Base-by-base conservation (phyloP, 1,140 invertebrate species). In the Pissodes strobi region DNA sequence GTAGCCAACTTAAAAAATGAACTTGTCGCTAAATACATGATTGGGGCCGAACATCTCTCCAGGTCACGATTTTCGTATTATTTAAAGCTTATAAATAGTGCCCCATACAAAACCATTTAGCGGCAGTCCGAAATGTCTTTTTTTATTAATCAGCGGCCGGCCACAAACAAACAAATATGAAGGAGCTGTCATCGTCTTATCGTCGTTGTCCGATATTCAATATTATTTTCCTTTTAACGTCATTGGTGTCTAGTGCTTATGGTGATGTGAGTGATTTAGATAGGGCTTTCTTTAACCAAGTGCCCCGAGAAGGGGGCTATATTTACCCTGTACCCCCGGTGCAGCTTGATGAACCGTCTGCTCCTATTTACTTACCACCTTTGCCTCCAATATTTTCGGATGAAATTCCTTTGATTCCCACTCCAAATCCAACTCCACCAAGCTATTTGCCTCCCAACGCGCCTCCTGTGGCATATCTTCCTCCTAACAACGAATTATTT, bases 291-390 rank as follows among this genome's bases (percentile, higher is more conserved):
- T 39, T n/a, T n/a, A n/a, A n/a, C n/a, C n/a, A n/a, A n/a, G n/a
- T n/a, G n/a, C n/a, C n/a, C 37, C 39, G 17, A 49, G 56, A 27
- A 45, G 45, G 38, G 5, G 64, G 70, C n/a, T 71, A 73, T 52
- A 41, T 59, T 17, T 71, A 72, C 45, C 73, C 70, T n/a, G 48
- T 63, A 34, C 65, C 65, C n/a, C 48, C 69, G 0, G 38, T 63
- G 1, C 49, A 64, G 12, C 48, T 69, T 10, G 69, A 70, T 25
- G 70, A 67, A 49, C 68, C 60, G 4, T 17, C 38, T n/a, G 45
- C 25, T 51, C 69, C 71, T 10, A 10, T 70, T 13, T 61, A n/a
- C n/a, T n/a, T n/a, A n/a, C 13, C 52, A 5, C 52, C 52, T n/a
- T n/a, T n/a, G n/a, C 25, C 25, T 27, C 25, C 25, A 5, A 9